Conservation (phyloP, 2,888 invertebrate species). For the Blastobasis lacticolella region DNA sequence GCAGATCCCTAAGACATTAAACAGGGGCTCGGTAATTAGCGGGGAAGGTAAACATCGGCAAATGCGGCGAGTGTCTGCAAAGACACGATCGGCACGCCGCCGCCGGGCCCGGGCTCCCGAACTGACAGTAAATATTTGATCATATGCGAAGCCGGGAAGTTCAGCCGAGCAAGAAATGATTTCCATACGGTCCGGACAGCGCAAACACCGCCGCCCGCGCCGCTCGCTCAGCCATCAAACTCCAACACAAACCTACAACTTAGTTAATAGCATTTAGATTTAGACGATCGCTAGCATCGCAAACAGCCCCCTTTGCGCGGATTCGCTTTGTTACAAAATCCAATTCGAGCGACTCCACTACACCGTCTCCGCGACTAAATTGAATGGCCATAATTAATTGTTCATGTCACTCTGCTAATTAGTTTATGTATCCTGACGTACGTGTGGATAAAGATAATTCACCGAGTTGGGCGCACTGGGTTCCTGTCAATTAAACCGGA, state of each 20-base stretch:
- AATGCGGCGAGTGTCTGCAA: constrained; percentile 44
- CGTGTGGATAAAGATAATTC: constrained; percentile 13
- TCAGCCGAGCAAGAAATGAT: constrained; percentile 63
- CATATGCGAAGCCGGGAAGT: constrained; percentile 55
- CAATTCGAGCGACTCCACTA: constrained; percentile 14
- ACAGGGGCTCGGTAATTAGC: constrained; percentile 31
- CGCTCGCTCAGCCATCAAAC: constrained; percentile 53
- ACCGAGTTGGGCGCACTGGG: constrained; percentile 11
- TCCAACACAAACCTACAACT: constrained; percentile 62
- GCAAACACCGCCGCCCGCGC: constrained; percentile 40
- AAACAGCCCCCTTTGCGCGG: constrained; percentile 37
- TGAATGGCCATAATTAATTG: constrained; percentile 13
- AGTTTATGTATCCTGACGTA: constrained; percentile 10
- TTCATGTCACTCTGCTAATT: constrained; percentile 12
- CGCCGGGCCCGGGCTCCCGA: constrained; percentile 32
- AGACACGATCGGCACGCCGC: constrained; percentile 50
- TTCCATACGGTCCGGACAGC: constrained; percentile 58
- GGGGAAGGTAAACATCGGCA: constrained; percentile 33
- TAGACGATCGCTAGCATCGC: constrained; percentile 43
- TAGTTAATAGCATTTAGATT: constrained; percentile 65
- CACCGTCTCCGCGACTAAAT: constrained; percentile 9
- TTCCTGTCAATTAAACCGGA: constrained; percentile 12
- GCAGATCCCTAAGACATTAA: too few relatives aligned
- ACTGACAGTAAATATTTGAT: constrained; percentile 62
- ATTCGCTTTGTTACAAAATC: constrained; percentile 33